Evolutionary conservation across 2,797 vertebrate genomes (phyloP).

Genomic region (Carduelis carduelis): DNA sequence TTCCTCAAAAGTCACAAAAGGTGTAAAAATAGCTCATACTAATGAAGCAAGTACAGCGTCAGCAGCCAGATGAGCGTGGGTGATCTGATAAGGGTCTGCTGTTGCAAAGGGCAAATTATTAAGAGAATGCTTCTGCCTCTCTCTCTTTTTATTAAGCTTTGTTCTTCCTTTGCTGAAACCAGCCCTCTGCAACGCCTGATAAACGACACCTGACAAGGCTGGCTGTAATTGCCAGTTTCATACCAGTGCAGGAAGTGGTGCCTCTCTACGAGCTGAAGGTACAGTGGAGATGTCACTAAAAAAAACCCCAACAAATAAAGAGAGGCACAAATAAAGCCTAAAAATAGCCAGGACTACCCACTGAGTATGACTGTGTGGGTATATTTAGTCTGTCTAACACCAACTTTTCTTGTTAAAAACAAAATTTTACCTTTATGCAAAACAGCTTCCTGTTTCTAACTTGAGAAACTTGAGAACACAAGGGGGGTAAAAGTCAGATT

Average conservation of each 20-base stretch:
- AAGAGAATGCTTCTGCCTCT: slow-evolving; percentile 74
- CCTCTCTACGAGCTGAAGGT: slow-evolving; percentile 61
- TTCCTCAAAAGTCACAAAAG: slow-evolving; percentile 96
- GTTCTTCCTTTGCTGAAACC: slow-evolving; percentile 64
- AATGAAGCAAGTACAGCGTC: slow-evolving; percentile 84
- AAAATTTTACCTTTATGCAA: slow-evolving; percentile 62
- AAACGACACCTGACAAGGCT: slow-evolving; percentile 70
- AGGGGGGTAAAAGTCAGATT: neutral
- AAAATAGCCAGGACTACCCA: slow-evolving; percentile 70
- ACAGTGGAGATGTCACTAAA: slow-evolving; percentile 73
- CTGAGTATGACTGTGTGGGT: slow-evolving; percentile 61
- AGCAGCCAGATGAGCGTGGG: slow-evolving; percentile 89
- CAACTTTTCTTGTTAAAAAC: slow-evolving; percentile 70
- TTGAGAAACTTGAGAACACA: neutral
- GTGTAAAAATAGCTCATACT: slow-evolving; percentile 86
- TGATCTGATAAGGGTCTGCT: slow-evolving; percentile 79
- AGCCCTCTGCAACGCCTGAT: slow-evolving; percentile 61
- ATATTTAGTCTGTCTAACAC: slow-evolving; percentile 82
- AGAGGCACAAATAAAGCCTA: slow-evolving; percentile 72
- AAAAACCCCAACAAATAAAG: slow-evolving; percentile 21
- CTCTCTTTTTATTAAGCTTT: slow-evolving; percentile 69
- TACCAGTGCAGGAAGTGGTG: slow-evolving; percentile 40
- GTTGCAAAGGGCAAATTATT: slow-evolving; percentile 82
- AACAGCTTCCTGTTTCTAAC: slow-evolving; percentile 63
- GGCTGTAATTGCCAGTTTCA: slow-evolving; percentile 65